Percentiles rank a stretch among this genome's conserved stretches.
phyloP scores from a whole-genome alignment of 2,113 vertebrate species.

The Dermatemys mawii region DNA sequence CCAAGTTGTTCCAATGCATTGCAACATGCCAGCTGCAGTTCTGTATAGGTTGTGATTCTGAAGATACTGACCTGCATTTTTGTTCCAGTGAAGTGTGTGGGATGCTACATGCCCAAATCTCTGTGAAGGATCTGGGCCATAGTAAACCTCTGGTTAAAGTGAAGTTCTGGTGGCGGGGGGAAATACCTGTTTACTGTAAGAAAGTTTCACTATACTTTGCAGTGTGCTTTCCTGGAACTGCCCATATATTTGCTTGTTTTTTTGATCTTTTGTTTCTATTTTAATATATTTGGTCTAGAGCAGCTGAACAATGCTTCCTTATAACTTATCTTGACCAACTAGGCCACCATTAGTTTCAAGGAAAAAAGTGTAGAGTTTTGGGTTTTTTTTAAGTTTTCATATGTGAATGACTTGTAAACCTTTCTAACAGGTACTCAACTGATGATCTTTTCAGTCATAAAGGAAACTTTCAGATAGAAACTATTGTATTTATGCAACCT shows the following conservation, averaged over 20 bases:
- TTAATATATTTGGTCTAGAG: slow-evolving; percentile 76
- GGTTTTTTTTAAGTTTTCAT: neutral
- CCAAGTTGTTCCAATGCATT: slow-evolving; percentile 11
- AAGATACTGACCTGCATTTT: neutral
- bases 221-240: slow-evolving; percentile 53
- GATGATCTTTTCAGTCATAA: slow-evolving; percentile 10
- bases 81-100: slow-evolving; percentile 14
- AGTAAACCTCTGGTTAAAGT: slow-evolving; percentile 10
- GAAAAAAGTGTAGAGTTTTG: too few relatives aligned
- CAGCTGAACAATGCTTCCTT: neutral
- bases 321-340: slow-evolving; percentile 16
- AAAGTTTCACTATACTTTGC: slow-evolving; percentile 48
- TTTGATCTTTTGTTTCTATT: slow-evolving; percentile 64
- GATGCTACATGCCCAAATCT: neutral
- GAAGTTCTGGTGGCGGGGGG: slow-evolving; percentile 42
- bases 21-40: slow-evolving; percentile 6
- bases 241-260: slow-evolving; percentile 63
- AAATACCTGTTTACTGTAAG: slow-evolving; percentile 41
- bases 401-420: slow-evolving; percentile 13
- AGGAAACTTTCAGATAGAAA: neutral
- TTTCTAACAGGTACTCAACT: neutral
- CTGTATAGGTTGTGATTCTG: slow-evolving; percentile 16
- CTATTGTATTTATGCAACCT: slow-evolving; percentile 26
- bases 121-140: neutral
- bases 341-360: neutral